These are phyloP conservation scores for Papilio aristodemus DNA, from an alignment of 1,140 invertebrate species.

Conservation along the genomic window DNA sequence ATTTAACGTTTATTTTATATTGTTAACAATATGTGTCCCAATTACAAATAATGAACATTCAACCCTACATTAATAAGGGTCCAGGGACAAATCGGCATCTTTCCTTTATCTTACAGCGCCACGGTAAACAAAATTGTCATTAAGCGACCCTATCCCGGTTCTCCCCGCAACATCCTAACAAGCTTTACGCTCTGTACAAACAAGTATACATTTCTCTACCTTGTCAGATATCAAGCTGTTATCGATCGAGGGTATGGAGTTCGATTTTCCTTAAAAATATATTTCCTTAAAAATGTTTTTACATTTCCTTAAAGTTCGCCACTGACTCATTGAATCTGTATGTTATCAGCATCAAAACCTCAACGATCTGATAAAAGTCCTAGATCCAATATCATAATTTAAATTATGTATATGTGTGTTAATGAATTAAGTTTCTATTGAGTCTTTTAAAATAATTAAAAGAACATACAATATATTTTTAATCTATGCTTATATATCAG, in stretches of 20 bases:
- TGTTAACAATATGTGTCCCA: background rate
- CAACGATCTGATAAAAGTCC: too few relatives aligned
- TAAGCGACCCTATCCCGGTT: conserved; percentile 26
- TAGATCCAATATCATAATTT: too few relatives aligned
- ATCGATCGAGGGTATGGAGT: background rate
- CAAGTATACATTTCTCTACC: background rate
- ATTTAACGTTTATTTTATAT: background rate
- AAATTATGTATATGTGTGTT: too few relatives aligned
- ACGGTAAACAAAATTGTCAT: conserved; percentile 23
- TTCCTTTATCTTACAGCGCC: conserved; percentile 17
- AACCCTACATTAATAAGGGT: conserved; percentile 14
- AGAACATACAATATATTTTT: too few relatives aligned
- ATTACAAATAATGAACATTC: conserved; percentile 19
- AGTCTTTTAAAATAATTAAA: too few relatives aligned
- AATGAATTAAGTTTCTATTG: too few relatives aligned
- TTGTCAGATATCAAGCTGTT: background rate
- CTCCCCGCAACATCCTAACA: conserved; percentile 3
- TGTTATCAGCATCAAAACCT: too few relatives aligned
- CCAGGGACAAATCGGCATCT: background rate
- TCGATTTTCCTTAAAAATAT: background rate
- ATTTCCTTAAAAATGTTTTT: background rate
- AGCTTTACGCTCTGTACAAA: background rate
- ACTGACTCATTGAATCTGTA: too few relatives aligned
- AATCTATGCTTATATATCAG: too few relatives aligned
- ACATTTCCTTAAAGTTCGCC: background rate